These are phyloP conservation scores for Myanophis thanlyinensis DNA, from an alignment of 2,113 vertebrate genomes.

Conservation along the genomic window DNA sequence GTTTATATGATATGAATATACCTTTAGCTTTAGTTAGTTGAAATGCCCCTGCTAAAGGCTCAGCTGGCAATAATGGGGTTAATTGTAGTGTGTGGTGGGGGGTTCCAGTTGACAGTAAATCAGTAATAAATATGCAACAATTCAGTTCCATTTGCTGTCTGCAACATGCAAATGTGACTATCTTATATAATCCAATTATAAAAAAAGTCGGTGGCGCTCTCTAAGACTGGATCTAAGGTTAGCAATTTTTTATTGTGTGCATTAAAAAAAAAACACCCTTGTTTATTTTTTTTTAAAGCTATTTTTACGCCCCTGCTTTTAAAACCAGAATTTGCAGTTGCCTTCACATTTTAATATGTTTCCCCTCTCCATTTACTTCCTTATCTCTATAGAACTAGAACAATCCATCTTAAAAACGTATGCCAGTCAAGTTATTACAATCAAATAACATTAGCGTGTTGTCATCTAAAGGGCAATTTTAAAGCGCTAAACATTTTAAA, in stretches of 20 bases:
- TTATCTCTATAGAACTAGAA: conserved; percentile 43
- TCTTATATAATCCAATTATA: conserved; percentile 39
- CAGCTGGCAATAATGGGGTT: conserved; percentile 9
- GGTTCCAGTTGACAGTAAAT: neutral
- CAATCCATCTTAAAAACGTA: conserved; percentile 20
- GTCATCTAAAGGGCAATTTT: conserved; percentile 47
- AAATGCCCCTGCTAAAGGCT: neutral
- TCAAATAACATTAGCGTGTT: neutral
- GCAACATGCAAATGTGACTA: conserved; percentile 19
- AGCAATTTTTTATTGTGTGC: conserved; percentile 10
- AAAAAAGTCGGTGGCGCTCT: conserved; percentile 35
- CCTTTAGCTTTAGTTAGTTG: neutral
- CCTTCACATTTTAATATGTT: conserved; percentile 29
- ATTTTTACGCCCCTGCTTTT: conserved; percentile 30
- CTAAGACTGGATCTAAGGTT: conserved; percentile 36
- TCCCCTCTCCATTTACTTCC: conserved; percentile 35
- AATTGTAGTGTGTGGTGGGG: neutral
- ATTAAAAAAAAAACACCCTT: conserved; percentile 11
- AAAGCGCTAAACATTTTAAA: conserved; percentile 54
- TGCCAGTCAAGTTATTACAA: neutral
- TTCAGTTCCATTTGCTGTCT: conserved; percentile 34
- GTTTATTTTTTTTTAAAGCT: conserved; percentile 40
- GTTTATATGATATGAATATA: neutral
- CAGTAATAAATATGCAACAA: neutral
- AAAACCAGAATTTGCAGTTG: conserved; percentile 47